phyloP scores from a whole-genome alignment of 2,888 invertebrate genomes.

The Parnassius smintheus region DNA sequence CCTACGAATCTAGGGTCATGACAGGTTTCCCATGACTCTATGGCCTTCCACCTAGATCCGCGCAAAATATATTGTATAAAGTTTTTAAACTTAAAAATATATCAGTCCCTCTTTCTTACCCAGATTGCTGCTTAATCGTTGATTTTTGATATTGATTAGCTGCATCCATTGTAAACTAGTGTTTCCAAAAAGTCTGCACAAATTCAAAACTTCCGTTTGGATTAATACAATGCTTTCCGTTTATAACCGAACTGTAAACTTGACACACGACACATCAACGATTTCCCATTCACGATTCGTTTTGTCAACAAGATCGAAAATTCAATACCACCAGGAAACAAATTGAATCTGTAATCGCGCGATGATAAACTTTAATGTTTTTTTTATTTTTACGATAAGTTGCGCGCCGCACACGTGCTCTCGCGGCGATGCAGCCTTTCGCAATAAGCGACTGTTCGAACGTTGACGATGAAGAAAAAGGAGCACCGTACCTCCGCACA shows the following conservation, averaged over 20 bases:
- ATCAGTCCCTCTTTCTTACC: conserved; percentile 5
- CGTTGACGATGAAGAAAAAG: conserved; percentile 28
- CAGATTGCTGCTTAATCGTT: neutral
- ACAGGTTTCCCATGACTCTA: no score
- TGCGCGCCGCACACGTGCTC: conserved; percentile 54
- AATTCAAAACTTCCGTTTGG: conserved; percentile 42
- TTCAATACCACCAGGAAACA: conserved; percentile 42
- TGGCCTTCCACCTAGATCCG: no score
- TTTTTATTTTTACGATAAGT: conserved; percentile 41
- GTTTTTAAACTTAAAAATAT: no score
- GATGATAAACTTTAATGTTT: conserved; percentile 32
- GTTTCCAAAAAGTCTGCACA: conserved; percentile 49
- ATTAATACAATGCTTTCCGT: conserved; percentile 48
- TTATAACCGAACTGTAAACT: conserved; percentile 34
- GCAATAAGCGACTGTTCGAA: conserved; percentile 45
- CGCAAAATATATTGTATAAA: no score
- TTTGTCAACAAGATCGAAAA: conserved; percentile 32
- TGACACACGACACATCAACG: conserved; percentile 19
- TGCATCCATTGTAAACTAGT: conserved; percentile 28
- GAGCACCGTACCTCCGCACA: conserved; percentile 16
- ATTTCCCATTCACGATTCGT: conserved; percentile 18
- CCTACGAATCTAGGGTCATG: no score
- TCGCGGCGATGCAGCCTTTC: conserved; percentile 58
- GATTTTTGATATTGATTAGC: neutral
- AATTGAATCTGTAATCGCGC: conserved; percentile 34